phyloP scores from a whole-genome alignment of 2,888 invertebrate genomes.

The Aphodius granarius region DNA sequence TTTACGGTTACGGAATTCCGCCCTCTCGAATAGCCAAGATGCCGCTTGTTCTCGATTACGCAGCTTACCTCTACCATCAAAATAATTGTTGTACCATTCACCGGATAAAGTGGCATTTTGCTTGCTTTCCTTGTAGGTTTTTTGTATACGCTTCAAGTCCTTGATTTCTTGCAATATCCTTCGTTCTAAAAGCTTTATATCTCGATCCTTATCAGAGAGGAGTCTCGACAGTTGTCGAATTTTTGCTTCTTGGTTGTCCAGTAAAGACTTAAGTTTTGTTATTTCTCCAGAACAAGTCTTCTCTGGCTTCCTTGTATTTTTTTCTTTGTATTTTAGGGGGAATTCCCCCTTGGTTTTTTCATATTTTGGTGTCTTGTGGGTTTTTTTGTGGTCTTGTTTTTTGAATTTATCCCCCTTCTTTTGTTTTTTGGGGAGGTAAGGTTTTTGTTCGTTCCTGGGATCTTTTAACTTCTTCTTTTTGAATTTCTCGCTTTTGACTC shows the following conservation, averaged over 20 bases:
- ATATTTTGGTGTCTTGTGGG: constrained; percentile 2
- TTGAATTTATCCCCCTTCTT: not conserved
- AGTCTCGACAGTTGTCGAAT: constrained; percentile 57
- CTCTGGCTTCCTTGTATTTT: constrained; percentile 45
- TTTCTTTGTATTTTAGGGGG: constrained; percentile 25
- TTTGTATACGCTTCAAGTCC: constrained; percentile 13
- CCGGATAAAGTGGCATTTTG: constrained; percentile 29
- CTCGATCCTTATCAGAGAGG: constrained; percentile 60
- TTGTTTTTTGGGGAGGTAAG: not conserved
- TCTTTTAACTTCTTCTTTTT: constrained; percentile 25
- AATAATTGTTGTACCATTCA: constrained; percentile 44
- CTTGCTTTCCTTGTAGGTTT: constrained; percentile 19
- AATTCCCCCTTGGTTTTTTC: constrained; percentile 26
- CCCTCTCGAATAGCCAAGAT: constrained; percentile 44
- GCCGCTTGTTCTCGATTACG: constrained; percentile 38
- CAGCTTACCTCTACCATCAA: constrained; percentile 38
- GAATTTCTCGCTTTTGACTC: too few species aligned
- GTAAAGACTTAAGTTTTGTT: constrained; percentile 16
- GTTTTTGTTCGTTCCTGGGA: not conserved
- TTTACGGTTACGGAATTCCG: constrained; percentile 37
- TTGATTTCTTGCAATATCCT: constrained; percentile 16
- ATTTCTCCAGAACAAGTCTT: constrained; percentile 39
- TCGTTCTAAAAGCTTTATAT: constrained; percentile 13
- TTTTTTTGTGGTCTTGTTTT: constrained; percentile 3
- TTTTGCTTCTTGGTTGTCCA: constrained; percentile 30